Evolutionary conservation across 2,113 vertebrate genomes (phyloP), one percentile per base, ranked within the genome.

Genomic region (Hiodon alosoides): DNA sequence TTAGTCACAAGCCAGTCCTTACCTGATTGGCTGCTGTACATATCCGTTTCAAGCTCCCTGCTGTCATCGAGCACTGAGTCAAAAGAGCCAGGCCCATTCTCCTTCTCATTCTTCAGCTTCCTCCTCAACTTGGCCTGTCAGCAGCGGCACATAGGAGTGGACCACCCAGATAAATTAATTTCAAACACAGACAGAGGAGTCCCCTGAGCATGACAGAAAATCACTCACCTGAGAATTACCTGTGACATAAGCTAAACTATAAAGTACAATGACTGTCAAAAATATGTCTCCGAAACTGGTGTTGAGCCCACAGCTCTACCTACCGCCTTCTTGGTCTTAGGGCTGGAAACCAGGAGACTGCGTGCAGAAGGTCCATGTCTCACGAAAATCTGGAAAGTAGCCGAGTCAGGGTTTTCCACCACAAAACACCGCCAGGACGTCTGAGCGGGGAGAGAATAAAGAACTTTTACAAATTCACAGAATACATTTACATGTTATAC

Each of bases 341-440:
- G 94, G 76, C 91, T 95, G 60, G 92, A 90, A 53, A 93, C 66
- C 75, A 92, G 80, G 0, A 87, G 75, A 0, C 88, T 90, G 51
- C 79, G 86, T 5, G 90, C 82, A 68, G 87, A 3, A 0, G 85
- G 86, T 81, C 85, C 93, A 77, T 90, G 95, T 62, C 88, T 89
- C 76, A 98, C 86, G 48, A 98, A 98, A 85, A 96, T 93, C 85
- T 96, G 98, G 92, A 94, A 98, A 0, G 96, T 96, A 53, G 92
- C 90, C 6, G 96, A 98, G 17, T 97, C 93, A 3, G 91, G 93
- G 84, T 95, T 98, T 88, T 96, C 94, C 2, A 97, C 86, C 0
- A 96, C 97, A 0, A 94, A 94, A 79, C 95, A 97, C 71, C 97
- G 90, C 97, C 97, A 99, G 0, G 94, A 93, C 5, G 94, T 94